Evolutionary conservation across 2,797 vertebrate genomes (phyloP), one percentile per base, ranked within the genome.

Genomic region (Poecilia picta): DNA sequence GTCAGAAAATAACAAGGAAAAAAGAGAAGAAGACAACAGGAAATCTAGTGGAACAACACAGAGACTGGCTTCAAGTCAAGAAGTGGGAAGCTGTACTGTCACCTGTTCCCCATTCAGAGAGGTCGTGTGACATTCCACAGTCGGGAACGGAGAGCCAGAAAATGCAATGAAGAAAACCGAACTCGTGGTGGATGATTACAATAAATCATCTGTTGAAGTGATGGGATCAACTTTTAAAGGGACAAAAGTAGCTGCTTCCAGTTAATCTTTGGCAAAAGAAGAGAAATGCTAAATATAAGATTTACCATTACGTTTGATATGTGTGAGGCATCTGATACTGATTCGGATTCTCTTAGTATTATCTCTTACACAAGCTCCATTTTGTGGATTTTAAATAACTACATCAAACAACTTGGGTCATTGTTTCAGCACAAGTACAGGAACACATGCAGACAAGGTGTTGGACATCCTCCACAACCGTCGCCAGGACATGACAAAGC

Each of bases 61-160:
- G 33, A 16, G 23, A 23, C 12, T 75, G 89, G 64, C 41, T 76
- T n/a, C 12, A 36, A 82, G 81, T 25, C 76, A 75, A 80, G 80
- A 85, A 73, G 83, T 72, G 62, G 72, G 55, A 68, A 87, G 84
- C 25, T 59, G 62, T 43, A 70, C 43, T 79, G 81, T 91, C 90
- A 93, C 91, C 89, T 90, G 88, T 87, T 92, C 87, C 80, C 36
- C 81, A 87, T 91, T 78, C 77, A 89, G 88, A 93, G 83, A 81
- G 82, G 74, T 71, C 78, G 91, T 92, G 92, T 11, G 81, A 94
- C 87, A 93, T 95, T 95, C 93, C 93, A 81, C 73, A 57, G 80
- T 53, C 18, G 25, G 74, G 77, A 92, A 87, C 46, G 88, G 73
- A 88, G 79, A 90, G 41, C 79, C 57, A 81, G 76, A 71, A 73